Evolutionary conservation across 2,888 invertebrate species (phyloP).

Genomic region (Zele albiditarsus): DNA sequence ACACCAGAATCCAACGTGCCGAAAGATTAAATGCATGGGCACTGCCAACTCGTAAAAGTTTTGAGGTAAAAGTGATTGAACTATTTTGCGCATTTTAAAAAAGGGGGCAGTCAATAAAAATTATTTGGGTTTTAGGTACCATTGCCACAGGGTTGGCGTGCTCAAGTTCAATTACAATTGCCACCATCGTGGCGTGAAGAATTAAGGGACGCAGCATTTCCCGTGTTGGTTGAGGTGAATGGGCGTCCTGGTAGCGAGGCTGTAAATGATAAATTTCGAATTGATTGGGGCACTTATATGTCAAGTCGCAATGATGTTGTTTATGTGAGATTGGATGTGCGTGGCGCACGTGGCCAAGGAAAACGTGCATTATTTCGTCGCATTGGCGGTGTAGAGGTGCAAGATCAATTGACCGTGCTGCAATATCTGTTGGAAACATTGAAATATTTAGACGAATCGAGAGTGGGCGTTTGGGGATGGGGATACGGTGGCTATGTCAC

Average conservation of each 20-base stretch:
- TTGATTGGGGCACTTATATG: conserved; percentile 96
- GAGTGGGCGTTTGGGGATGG: conserved; percentile 97
- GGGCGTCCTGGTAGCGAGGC: conserved; percentile 93
- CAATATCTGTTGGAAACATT: conserved; percentile 87
- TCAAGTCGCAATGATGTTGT: conserved; percentile 92
- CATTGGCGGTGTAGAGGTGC: conserved; percentile 91
- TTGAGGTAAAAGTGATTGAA: conserved; percentile 76
- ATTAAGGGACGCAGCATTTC: conserved; percentile 89
- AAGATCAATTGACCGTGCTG: conserved; percentile 91
- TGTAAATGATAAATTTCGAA: conserved; percentile 89
- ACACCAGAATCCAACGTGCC: conserved; percentile 78
- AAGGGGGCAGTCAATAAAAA: not conserved
- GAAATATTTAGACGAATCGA: conserved; percentile 88
- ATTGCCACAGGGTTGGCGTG: conserved; percentile 87
- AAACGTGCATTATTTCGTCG: conserved; percentile 86
- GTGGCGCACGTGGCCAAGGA: conserved; percentile 87
- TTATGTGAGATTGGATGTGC: conserved; percentile 91
- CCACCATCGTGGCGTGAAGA: conserved; percentile 93
- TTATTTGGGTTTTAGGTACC: conserved; percentile 74
- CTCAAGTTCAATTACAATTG: conserved; percentile 89
- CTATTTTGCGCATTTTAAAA: no score
- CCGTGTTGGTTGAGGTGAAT: conserved; percentile 93
- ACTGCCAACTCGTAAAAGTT: conserved; percentile 86
- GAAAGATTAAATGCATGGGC: conserved; percentile 84
- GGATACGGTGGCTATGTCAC: conserved; percentile 97